phyloP scores from a whole-genome alignment of 53 echinoderm and acorn worm species.

The Patiria pectinifera region DNA sequence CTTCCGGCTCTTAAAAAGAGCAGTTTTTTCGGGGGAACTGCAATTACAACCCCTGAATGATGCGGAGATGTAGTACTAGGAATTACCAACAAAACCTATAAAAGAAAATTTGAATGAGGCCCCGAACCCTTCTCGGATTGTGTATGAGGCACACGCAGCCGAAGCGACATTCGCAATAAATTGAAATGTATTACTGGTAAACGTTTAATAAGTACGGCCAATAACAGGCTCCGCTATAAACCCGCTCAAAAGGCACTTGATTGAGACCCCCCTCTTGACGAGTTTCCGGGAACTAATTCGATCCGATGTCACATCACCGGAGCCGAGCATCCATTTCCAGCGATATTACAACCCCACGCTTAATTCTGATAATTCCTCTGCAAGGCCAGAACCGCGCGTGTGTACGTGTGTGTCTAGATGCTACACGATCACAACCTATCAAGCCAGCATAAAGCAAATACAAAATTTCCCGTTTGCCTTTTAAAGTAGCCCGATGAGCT shows the following conservation, averaged over 20 bases:
- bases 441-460: neutral
- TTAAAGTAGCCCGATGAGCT: neutral
- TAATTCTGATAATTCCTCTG: constrained; percentile 10
- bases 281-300: constrained; percentile 46
- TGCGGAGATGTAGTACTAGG: constrained; percentile 30
- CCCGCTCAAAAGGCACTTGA: neutral
- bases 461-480: neutral
- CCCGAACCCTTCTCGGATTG: too few species aligned
- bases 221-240: constrained; percentile 12
- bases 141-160: neutral
- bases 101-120: neutral
- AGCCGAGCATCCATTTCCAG: constrained; percentile 40
- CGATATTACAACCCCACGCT: constrained; percentile 33
- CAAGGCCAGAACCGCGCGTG: neutral
- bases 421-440: neutral
- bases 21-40: constrained; percentile 31
- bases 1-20: constrained; percentile 63
- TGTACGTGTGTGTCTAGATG: too few species aligned
- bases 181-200: constrained; percentile 59
- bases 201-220: constrained; percentile 50
- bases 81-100: constrained; percentile 19
- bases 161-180: constrained; percentile 17
- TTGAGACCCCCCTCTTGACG: neutral
- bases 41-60: constrained; percentile 64
- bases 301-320: constrained; percentile 40